Evolutionary conservation across 2,113 vertebrate species (phyloP).

Genomic region (Upupa epops): DNA sequence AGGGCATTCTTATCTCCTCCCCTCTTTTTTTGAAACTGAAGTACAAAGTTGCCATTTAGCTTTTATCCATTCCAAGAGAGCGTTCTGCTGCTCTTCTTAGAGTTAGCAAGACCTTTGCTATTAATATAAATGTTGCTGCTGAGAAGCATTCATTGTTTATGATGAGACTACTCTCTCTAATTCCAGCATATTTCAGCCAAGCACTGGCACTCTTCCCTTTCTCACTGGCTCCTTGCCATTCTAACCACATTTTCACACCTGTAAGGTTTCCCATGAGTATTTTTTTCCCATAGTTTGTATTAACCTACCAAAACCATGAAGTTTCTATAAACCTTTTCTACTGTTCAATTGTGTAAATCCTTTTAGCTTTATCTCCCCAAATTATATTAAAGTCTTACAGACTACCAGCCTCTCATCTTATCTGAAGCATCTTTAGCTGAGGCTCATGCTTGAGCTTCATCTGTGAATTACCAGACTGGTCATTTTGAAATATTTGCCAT

Average conservation of each 20-base stretch:
- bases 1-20: background rate
- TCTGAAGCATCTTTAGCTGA: background rate
- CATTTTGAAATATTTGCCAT: background rate
- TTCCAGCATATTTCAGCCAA: background rate
- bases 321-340: background rate
- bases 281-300: background rate
- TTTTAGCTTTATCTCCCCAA: background rate
- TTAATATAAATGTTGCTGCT: background rate
- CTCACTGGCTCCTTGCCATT: background rate
- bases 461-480: background rate
- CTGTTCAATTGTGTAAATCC: background rate
- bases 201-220: background rate
- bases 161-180: background rate
- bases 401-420: fast-evolving
- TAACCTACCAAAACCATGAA: background rate
- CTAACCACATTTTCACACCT: background rate
- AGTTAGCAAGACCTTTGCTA: background rate
- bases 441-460: background rate
- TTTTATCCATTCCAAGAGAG: background rate
- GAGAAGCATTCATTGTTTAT: background rate
- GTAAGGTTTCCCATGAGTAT: background rate
- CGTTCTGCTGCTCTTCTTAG: background rate
- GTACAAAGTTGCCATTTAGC: background rate
- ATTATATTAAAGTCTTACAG: background rate
- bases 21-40: background rate